Base-by-base conservation (phyloP, 2,797 vertebrate genomes). In the Masticophis lateralis region DNA sequence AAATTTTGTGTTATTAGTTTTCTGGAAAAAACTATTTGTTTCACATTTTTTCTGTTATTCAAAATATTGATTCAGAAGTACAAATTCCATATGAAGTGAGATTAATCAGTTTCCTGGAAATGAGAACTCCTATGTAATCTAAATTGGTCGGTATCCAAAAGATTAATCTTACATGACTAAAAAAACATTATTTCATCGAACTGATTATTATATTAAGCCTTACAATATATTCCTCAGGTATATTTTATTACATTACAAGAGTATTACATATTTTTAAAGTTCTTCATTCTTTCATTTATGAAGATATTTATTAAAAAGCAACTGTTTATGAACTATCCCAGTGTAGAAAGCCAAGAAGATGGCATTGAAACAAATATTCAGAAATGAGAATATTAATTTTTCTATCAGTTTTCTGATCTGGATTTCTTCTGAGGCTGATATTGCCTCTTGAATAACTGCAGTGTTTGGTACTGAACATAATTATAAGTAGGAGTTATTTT, bases 131-230 rank as follows among this genome's bases (percentile, higher is more conserved):
- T 13, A 5, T n/a, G 60, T 74, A 95, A 90, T 5, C 63, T 13
- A 83, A 93, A 90, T 86, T 0, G 0, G 94, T 91, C 16, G 20
- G 60, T 69, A 66, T 43, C 56, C 90, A 20, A 86, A 95, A 95
- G 28, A 88, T 53, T 20, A 10, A 92, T 69, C 59, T 59, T 94
- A 66, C 11, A 66, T 93, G 91, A 95, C 94, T 10, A 92, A 83
- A 94, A 8, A 43, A 86, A 9, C 22, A 69, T 92, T 74, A 93
- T 63, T 66, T 0, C 86, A 94, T 86, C 28, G 74, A 91, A 11
- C 25, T 43, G 91, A 93, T 91, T 95, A 87, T 87, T 91, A 89
- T 47, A 18, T 93, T 93, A 93, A 66, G n/a, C 13, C 63, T n/a
- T 66, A 32, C 63, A 32, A 5, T 86, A 12, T 12, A 51, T 55